Evolutionary conservation across 1,140 invertebrate genomes (phyloP).

Genomic region (Carcinoscorpius rotundicauda): DNA sequence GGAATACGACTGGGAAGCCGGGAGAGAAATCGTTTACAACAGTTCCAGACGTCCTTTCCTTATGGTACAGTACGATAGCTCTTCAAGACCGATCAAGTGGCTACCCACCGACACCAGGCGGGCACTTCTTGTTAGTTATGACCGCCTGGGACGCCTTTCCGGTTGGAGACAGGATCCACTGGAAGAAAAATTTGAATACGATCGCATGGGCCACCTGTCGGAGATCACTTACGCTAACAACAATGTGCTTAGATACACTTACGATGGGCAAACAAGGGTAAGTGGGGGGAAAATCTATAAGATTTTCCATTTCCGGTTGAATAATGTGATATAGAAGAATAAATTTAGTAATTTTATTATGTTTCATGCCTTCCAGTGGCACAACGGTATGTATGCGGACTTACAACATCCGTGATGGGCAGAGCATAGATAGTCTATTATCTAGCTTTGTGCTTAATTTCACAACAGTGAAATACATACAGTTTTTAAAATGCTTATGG

Average conservation of each 20-base stretch:
- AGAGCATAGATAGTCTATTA: too few relatives aligned
- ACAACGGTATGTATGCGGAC: too few relatives aligned
- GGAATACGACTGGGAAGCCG: conserved; percentile 80
- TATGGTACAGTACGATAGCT: conserved; percentile 81
- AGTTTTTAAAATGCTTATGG: too few relatives aligned
- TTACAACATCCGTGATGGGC: too few relatives aligned
- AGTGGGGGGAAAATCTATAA: conserved; percentile 23
- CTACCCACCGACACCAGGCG: conserved; percentile 53
- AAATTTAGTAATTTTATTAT: too few relatives aligned
- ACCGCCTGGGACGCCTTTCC: conserved; percentile 74
- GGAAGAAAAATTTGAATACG: conserved; percentile 74
- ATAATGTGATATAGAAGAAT: too few relatives aligned
- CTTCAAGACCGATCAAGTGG: conserved; percentile 80
- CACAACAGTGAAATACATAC: too few relatives aligned
- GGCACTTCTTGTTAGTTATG: conserved; percentile 81
- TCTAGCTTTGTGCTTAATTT: too few relatives aligned
- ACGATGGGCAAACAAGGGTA: conserved; percentile 75
- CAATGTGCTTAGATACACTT: conserved; percentile 69
- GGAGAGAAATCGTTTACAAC: conserved; percentile 63
- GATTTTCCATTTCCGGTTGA: too few relatives aligned
- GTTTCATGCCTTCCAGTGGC: too few relatives aligned
- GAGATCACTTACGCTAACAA: conserved; percentile 81
- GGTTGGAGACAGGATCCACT: conserved; percentile 87
- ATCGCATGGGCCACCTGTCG: conserved; percentile 66
- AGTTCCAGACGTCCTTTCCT: conserved; percentile 36